Evolutionary conservation across 1,140 invertebrate species (phyloP).

Genomic region (Vanessa atalanta): DNA sequence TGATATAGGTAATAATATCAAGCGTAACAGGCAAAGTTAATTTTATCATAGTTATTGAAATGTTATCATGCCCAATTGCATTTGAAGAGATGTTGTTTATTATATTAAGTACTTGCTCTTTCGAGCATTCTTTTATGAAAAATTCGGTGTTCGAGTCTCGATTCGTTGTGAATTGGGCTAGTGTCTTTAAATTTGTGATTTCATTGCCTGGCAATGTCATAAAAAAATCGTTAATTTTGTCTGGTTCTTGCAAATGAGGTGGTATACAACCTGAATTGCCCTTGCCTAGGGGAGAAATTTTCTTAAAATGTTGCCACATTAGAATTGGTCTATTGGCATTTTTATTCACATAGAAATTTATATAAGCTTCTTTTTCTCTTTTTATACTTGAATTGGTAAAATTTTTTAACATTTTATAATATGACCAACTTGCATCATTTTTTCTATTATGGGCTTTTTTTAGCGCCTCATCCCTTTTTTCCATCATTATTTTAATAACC

Average conservation of each 20-base stretch:
- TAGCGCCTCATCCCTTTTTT: constrained; percentile 36
- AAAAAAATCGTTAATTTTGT: constrained; percentile 17
- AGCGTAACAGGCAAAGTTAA: constrained; percentile 1
- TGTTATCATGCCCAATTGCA: constrained; percentile 12
- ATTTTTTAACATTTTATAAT: constrained; percentile 37
- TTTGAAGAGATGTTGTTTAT: background rate
- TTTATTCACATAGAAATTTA: constrained; percentile 21
- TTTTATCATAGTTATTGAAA: constrained; percentile 12
- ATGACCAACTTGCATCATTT: constrained; percentile 21
- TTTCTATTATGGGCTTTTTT: constrained; percentile 29
- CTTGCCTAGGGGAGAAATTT: background rate
- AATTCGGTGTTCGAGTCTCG: background rate
- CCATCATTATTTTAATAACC: constrained; percentile 39
- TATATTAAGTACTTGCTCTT: background rate
- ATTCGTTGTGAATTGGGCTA: background rate
- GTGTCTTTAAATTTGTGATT: too few species aligned
- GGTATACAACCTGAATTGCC: background rate
- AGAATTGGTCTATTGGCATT: background rate
- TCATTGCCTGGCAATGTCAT: background rate
- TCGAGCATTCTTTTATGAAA: background rate
- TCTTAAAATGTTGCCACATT: background rate
- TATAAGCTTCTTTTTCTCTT: constrained; percentile 40
- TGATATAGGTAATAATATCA: background rate
- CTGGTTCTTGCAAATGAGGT: background rate
- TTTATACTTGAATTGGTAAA: constrained; percentile 26